These are phyloP conservation scores for Zophobas morio DNA, from an alignment of 1,140 invertebrate species.

Conservation along the genomic window DNA sequence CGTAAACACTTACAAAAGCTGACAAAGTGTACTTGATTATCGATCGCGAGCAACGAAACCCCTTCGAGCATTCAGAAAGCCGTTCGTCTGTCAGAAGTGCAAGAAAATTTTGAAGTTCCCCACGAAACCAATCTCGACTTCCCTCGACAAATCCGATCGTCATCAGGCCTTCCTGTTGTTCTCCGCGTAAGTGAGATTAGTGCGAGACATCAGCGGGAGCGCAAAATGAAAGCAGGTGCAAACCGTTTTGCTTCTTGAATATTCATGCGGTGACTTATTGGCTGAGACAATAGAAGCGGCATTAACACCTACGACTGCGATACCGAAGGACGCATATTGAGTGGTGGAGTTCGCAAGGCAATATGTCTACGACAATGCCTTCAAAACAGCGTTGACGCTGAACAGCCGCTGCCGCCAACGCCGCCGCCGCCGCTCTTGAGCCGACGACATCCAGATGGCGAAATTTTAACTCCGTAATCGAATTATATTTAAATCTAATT, in stretches of 20 bases:
- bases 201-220: conserved; percentile 5
- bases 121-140: too few species aligned
- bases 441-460: conserved; percentile 29
- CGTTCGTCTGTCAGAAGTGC: too few species aligned
- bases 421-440: not conserved
- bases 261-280: conserved; percentile 55
- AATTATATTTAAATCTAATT: conserved; percentile 40
- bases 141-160: conserved; percentile 3
- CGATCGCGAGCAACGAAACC: not conserved
- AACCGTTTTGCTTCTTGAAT: conserved; percentile 53
- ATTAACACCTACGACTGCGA: conserved; percentile 51
- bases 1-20: not conserved
- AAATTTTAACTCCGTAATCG: conserved; percentile 33
- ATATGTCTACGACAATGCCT: conserved; percentile 50
- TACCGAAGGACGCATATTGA: conserved; percentile 50
- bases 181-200: conserved; percentile 35
- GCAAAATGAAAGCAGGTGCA: conserved; percentile 50
- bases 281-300: conserved; percentile 50
- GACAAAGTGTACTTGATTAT: not conserved
- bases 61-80: not conserved
- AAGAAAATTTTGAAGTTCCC: not conserved
- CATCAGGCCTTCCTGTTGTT: conserved; percentile 10
- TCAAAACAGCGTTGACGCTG: conserved; percentile 35
- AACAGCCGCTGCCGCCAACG: conserved; percentile 5
- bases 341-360: conserved; percentile 43